Conservation (phyloP, 2,113 vertebrate species). For the Ornithorhynchus anatinus region DNA sequence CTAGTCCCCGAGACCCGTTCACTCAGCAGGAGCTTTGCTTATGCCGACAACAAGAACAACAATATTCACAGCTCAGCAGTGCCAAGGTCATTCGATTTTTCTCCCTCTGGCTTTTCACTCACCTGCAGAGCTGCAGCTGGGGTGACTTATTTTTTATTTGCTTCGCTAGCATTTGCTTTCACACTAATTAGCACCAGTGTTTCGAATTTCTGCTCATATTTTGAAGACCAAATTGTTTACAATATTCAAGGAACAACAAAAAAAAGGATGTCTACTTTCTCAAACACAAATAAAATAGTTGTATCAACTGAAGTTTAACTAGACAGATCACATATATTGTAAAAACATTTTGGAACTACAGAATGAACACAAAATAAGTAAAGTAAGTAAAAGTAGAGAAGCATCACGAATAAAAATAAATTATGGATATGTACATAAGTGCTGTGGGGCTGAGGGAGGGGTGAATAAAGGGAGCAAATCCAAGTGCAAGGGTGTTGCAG, state of each 20-base stretch:
- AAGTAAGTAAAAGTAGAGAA: neutral
- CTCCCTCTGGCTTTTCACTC: slow-evolving; percentile 2
- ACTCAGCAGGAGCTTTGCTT: neutral
- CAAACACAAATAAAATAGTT: neutral
- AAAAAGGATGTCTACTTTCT: neutral
- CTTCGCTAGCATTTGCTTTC: slow-evolving; percentile 7
- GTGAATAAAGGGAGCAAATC: no score
- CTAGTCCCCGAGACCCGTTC: neutral
- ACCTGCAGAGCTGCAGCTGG: neutral
- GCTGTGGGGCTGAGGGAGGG: no score
- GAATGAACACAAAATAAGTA: neutral
- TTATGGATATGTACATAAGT: neutral
- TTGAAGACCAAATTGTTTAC: neutral
- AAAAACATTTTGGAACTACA: no score
- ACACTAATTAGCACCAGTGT: slow-evolving; percentile 2
- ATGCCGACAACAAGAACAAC: neutral
- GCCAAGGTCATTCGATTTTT: neutral
- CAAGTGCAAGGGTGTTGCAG: no score
- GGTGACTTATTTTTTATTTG: neutral
- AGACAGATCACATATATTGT: neutral
- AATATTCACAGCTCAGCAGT: neutral
- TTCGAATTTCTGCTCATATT: slow-evolving; percentile 5
- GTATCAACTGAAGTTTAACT: neutral
- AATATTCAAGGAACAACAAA: neutral
- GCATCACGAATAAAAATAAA: neutral